phyloP scores from a whole-genome alignment of 2,113 vertebrate genomes.

The Xerus inauris region DNA sequence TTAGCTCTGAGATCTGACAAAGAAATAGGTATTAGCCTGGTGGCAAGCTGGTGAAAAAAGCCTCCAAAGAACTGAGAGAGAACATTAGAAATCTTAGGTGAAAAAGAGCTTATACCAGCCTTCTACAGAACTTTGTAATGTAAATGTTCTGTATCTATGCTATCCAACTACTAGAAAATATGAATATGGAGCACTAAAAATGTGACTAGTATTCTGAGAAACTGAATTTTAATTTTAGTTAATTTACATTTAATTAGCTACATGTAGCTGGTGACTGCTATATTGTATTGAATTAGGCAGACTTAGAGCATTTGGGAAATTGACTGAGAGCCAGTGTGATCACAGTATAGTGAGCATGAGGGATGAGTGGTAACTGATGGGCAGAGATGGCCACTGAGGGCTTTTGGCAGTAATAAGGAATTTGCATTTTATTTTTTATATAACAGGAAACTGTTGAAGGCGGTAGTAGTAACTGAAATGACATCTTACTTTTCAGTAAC shows the following conservation, averaged over 20 bases:
- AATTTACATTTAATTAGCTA: background rate
- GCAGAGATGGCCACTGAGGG: background rate
- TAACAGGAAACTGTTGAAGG: background rate
- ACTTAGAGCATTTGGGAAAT: background rate
- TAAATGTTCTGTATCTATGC: background rate
- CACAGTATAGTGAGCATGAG: background rate
- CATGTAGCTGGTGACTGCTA: background rate
- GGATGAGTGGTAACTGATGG: background rate
- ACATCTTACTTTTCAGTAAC: background rate
- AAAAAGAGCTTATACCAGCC: background rate
- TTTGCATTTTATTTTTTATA: background rate
- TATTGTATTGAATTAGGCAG: background rate
- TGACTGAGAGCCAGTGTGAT: background rate
- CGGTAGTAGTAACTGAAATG: background rate
- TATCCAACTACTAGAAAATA: background rate
- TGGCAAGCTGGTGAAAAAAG: background rate
- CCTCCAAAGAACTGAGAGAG: background rate
- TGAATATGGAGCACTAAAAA: background rate
- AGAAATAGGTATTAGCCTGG: background rate
- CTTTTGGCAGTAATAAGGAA: background rate
- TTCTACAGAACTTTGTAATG: background rate
- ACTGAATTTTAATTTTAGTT: background rate
- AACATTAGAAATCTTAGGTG: background rate
- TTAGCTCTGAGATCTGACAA: background rate
- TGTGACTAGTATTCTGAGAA: background rate